Evolutionary conservation across 2,888 invertebrate genomes (phyloP), one percentile per base, ranked within the genome.

Genomic region (Saturnia japonica): DNA sequence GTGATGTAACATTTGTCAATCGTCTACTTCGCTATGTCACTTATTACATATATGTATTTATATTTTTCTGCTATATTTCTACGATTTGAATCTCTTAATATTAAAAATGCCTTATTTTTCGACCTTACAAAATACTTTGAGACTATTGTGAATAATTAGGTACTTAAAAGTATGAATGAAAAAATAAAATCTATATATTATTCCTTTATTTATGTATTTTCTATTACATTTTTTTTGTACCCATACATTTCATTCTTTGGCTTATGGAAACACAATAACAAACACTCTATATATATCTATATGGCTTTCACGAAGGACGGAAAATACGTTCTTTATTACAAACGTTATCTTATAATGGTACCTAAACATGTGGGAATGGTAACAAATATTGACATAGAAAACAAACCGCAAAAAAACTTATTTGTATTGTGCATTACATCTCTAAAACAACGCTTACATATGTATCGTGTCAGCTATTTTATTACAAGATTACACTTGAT

Each of bases 181-280:
- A 86, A 83, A 84, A 82, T 82, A 80, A 34, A 51, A 66, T 54
- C 34, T 64, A 54, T 67, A 82, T 81, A 77, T 76, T 77, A 74
- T 81, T 80, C 77, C 71, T 79, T 76, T 80, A 75, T 79, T 78
- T 54, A 54, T n/a, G 19, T 54, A 54, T 54, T 11, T 54, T 54
- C 19, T 54, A n/a, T 51, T 54, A 54, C 54, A 70, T 71, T 77
- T 77, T 77, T 80, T 89, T 88, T 90, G 88, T 90, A 89, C 88
- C 85, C 85, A 88, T 81, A 88, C 82, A 83, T 85, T 79, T 79
- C 80, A 78, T 77, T 93, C 93, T 93, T 93, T 91, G 91, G 91
- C 88, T 88, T 88, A 85, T 84, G 83, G 81, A 84, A 83, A 82
- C 85, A 84, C 83, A 79, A 80, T 72, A 73, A 22, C 40, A 69